These are phyloP conservation scores for Blastomussa wellsi DNA, from an alignment of 92 coral and sea anemone species.

Conservation along the genomic window DNA sequence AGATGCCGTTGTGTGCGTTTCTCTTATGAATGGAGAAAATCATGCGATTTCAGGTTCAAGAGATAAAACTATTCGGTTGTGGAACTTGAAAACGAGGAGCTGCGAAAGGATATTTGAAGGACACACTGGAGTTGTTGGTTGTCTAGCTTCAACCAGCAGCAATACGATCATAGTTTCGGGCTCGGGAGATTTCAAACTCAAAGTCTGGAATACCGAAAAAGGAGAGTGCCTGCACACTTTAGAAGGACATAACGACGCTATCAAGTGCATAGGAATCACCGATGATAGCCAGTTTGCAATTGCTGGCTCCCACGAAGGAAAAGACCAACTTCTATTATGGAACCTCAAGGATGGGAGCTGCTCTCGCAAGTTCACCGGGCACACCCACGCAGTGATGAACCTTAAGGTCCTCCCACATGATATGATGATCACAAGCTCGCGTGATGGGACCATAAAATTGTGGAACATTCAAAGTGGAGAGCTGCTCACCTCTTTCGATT, in stretches of 20 bases:
- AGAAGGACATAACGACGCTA: slow-evolving; percentile 65
- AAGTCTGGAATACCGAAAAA: slow-evolving; percentile 60
- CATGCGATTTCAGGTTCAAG: slow-evolving; percentile 72
- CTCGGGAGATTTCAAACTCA: slow-evolving; percentile 70
- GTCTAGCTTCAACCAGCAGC: slow-evolving; percentile 69
- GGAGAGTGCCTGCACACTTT: slow-evolving; percentile 54
- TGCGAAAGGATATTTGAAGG: slow-evolving; percentile 62
- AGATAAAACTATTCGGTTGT: slow-evolving; percentile 71
- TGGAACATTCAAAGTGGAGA: slow-evolving; percentile 66
- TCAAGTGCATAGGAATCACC: slow-evolving; percentile 71
- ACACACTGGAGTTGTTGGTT: slow-evolving; percentile 64
- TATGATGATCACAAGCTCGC: slow-evolving; percentile 76
- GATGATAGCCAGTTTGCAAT: slow-evolving; percentile 65
- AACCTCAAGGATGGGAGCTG: slow-evolving; percentile 63
- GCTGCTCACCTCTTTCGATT: slow-evolving; percentile 72
- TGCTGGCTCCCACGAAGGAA: slow-evolving; percentile 85
- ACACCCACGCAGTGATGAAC: slow-evolving; percentile 82
- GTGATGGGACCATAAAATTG: slow-evolving; percentile 82
- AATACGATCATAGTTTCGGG: slow-evolving; percentile 64
- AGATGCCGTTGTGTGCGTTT: slow-evolving; percentile 57
- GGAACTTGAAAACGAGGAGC: slow-evolving; percentile 55
- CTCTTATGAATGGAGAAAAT: slow-evolving; percentile 46
- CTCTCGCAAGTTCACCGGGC: slow-evolving; percentile 65
- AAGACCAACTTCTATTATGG: slow-evolving; percentile 80
- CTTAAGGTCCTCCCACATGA: slow-evolving; percentile 46